Evolutionary conservation across 2,113 vertebrate genomes (phyloP).

Genomic region (Uropsilus gracilis): DNA sequence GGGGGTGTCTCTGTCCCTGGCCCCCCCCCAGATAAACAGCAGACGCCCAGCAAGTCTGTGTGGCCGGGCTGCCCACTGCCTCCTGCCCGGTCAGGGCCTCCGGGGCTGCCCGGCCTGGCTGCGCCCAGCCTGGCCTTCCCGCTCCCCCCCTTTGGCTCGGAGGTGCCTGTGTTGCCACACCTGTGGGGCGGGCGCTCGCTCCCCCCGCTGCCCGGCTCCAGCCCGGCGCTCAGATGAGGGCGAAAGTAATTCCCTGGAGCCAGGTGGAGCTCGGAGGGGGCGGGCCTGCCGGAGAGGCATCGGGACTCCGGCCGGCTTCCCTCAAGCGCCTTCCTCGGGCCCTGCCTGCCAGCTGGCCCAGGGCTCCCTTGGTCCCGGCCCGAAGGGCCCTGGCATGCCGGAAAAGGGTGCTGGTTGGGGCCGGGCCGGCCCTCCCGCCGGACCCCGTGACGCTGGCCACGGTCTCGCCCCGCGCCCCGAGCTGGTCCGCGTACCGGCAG

Average conservation of each 20-base stretch:
- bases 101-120: rapidly evolving
- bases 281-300: background rate
- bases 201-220: too few relatives aligned
- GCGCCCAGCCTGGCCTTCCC: background rate
- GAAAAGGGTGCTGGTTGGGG: background rate
- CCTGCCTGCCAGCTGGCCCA: background rate
- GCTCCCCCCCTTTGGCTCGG: background rate
- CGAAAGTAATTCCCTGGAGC: background rate
- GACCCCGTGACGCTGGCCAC: background rate
- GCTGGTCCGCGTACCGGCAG: background rate
- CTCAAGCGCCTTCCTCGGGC: background rate
- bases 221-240: background rate
- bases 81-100: background rate
- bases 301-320: background rate
- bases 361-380: background rate
- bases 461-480: background rate
- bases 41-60: background rate
- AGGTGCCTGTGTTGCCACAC: too few relatives aligned
- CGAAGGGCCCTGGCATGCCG: background rate
- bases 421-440: background rate
- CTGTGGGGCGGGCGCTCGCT: too few relatives aligned
- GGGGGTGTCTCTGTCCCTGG: background rate
- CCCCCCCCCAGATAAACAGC: too few relatives aligned
- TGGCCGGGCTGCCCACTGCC: background rate
- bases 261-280: background rate